These are phyloP conservation scores for Noctua fimbriata DNA, from an alignment of 2,888 invertebrate genomes.

Conservation along the genomic window DNA sequence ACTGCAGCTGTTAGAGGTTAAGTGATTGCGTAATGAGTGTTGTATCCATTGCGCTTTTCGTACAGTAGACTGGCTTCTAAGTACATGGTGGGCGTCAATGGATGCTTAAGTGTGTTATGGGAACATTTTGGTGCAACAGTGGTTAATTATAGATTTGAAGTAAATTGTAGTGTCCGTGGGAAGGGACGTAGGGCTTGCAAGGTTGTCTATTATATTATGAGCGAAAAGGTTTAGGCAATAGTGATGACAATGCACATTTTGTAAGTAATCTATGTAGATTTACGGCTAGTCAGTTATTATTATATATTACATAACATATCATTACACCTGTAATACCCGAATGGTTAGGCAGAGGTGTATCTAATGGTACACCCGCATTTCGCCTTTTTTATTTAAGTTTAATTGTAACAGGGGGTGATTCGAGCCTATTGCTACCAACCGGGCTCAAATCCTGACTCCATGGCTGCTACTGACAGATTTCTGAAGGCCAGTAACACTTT, in stretches of 20 bases:
- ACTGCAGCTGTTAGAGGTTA: neutral
- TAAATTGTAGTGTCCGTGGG: slow-evolving; percentile 32
- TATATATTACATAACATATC: neutral
- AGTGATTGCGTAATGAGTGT: neutral
- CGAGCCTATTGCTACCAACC: neutral
- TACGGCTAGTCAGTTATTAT: neutral
- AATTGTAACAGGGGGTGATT: neutral
- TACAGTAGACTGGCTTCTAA: neutral
- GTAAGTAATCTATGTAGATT: neutral
- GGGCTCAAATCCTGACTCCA: neutral
- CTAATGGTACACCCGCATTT: neutral
- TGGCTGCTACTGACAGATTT: neutral
- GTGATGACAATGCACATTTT: neutral
- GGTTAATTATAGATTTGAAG: slow-evolving; percentile 21
- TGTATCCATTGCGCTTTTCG: slow-evolving; percentile 5
- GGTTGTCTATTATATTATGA: slow-evolving; percentile 30
- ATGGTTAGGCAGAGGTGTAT: neutral
- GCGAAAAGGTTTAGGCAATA: slow-evolving; percentile 23
- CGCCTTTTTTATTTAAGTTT: neutral
- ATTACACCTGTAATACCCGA: neutral
- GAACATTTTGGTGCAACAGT: slow-evolving; percentile 16
- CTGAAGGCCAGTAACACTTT: neutral
- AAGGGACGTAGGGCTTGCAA: slow-evolving; percentile 20
- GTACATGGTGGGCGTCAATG: neutral
- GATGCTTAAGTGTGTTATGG: neutral